phyloP scores from a whole-genome alignment of 2,888 invertebrate species.

The Kuschelorhynchus macadamiae region DNA sequence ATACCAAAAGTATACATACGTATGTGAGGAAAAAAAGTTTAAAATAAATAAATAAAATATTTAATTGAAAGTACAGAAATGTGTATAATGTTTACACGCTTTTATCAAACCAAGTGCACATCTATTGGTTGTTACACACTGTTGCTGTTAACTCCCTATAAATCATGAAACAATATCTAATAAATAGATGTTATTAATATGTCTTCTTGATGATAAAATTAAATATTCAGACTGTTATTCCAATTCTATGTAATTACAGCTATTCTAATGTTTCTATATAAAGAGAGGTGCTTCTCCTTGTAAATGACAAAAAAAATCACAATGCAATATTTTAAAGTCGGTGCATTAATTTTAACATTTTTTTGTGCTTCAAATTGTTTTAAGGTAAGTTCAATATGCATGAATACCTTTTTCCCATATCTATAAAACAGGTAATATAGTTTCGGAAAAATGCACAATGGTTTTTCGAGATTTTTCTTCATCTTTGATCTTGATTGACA shows the following conservation, averaged over 20 bases:
- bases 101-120: no score
- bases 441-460: no score
- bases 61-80: no score
- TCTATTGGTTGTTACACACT: no score
- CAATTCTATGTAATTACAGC: background rate
- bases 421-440: no score
- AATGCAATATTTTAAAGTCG: conserved; percentile 2
- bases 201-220: conserved; percentile 10
- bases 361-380: background rate
- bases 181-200: background rate
- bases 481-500: no score
- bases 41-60: no score
- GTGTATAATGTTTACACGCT: no score
- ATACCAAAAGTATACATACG: no score
- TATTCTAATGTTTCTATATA: background rate
- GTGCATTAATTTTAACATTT: background rate
- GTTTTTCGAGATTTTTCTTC: no score
- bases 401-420: background rate
- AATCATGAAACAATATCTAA: background rate
- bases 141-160: no score
- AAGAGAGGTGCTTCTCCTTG: background rate
- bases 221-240: background rate
- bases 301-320: background rate
- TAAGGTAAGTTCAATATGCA: background rate
- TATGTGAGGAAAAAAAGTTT: no score